Conservation (phyloP, 1,140 invertebrate species). For the Listronotus bonariensis region DNA sequence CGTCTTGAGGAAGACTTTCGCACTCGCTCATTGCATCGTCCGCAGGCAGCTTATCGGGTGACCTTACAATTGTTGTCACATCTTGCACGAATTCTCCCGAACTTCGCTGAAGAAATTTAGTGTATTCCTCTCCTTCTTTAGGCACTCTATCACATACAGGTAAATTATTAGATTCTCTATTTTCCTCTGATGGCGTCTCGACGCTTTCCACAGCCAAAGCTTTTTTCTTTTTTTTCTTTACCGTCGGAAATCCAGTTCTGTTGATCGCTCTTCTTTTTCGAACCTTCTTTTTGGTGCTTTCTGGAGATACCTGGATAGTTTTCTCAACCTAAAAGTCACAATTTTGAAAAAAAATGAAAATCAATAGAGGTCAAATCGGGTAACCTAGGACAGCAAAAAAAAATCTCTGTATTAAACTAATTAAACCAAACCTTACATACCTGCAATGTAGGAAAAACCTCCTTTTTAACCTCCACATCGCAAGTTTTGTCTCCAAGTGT, state of each 20-base stretch:
- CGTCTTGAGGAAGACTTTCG: conserved; percentile 61
- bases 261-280: conserved; percentile 79
- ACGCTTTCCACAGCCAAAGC: conserved; percentile 21
- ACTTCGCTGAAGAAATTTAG: conserved; percentile 61
- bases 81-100: conserved; percentile 14
- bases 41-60: conserved; percentile 20
- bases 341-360: no score
- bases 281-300: conserved; percentile 65
- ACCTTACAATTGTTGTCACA: conserved; percentile 2
- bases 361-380: no score
- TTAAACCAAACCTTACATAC: not conserved
- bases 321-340: conserved; percentile 47
- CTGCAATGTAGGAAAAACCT: not conserved
- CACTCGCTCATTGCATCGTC: conserved; percentile 64
- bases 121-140: conserved; percentile 64
- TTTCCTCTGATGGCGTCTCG: conserved; percentile 8
- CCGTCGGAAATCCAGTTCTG: conserved; percentile 82
- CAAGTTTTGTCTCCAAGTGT: conserved; percentile 6
- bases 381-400: no score
- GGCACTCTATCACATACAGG: conserved; percentile 65
- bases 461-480: conserved; percentile 18
- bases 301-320: conserved; percentile 52
- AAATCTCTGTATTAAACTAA: no score
- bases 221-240: conserved; percentile 85
- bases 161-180: conserved; percentile 4